Base-by-base conservation (phyloP, 2,888 invertebrate species). In the Portevinia maculata region DNA sequence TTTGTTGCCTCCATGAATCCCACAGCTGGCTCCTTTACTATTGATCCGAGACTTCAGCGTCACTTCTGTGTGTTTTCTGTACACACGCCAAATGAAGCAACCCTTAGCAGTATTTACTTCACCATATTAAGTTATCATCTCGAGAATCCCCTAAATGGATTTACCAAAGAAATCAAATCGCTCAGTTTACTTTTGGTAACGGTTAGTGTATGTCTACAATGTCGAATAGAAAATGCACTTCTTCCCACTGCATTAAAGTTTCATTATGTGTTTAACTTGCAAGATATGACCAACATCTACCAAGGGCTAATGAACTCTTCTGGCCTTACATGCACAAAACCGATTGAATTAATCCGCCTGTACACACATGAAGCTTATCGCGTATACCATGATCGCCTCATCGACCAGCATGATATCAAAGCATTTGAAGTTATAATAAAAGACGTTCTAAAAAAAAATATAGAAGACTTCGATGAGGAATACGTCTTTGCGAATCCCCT, bases 1-100 rank as follows among this genome's bases (percentile, higher is more conserved):
- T 98, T 98, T 89, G 94, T 97, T 21, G 96, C 98, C 5, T 97
- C 96, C 90, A 98, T 99, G 98, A 98, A 98, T 91, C 99, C 98
- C 0, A 98, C 98, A 0, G 96, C 98, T 13, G 99, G 99, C n/a
- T 97, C 97, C 65, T 98, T 98, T 88, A 97, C 97, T 28, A 98
- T 99, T 78, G 97, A 98, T 91, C 94, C 98, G 0, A 93, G 99
- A 9, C 92, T 99, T 7, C 98, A 98, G 89, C 92, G 97, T 60
- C 97, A 97, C 88, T 97, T 97, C 89, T 95, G 95, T 86, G 95
- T 96, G 0, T 97, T 97, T 88, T 95, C 97, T 28, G 94, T 97
- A 73, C 94, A 94, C 89, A 95, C 97, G 88, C 98, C 98, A 1
- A 94, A 94, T 5, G 91, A 92, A 55, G 96, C 97, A 41, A 95